Conservation (phyloP, 2,797 vertebrate genomes). For the Danio choprae region DNA sequence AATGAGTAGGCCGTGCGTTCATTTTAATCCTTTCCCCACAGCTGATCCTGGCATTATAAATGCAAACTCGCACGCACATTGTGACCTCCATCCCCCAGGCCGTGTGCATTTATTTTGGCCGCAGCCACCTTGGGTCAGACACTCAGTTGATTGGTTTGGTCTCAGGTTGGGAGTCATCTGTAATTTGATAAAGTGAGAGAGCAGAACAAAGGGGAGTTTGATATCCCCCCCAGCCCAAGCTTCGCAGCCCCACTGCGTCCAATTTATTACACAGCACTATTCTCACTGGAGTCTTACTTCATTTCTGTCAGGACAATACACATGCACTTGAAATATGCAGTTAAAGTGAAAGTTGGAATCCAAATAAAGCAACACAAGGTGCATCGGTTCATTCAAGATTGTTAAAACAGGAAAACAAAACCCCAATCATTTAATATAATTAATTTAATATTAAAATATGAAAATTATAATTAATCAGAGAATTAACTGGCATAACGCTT, state of each 20-base stretch:
- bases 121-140: slow-evolving; percentile 52
- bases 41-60: slow-evolving; percentile 77
- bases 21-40: slow-evolving; percentile 77
- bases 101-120: slow-evolving; percentile 52
- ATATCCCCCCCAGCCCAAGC: slow-evolving; percentile 68
- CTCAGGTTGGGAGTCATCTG: slow-evolving; percentile 64
- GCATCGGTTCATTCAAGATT: not conserved
- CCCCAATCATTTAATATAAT: not conserved
- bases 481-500: not conserved
- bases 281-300: slow-evolving; percentile 31
- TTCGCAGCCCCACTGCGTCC: slow-evolving; percentile 62
- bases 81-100: slow-evolving; percentile 62
- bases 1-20: slow-evolving; percentile 75
- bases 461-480: not conserved
- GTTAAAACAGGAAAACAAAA: slow-evolving; percentile 17
- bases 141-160: slow-evolving; percentile 66
- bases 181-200: slow-evolving; percentile 71
- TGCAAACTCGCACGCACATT: slow-evolving; percentile 67
- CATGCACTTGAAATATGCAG: slow-evolving; percentile 35
- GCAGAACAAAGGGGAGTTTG: slow-evolving; percentile 73
- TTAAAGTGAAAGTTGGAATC: slow-evolving; percentile 31
- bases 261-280: slow-evolving; percentile 41
- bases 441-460: not conserved
- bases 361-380: slow-evolving; percentile 33
- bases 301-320: slow-evolving; percentile 40